A percentile compares a stretch with the other conserved stretches of the same genome.
Evolutionary conservation across 2,888 invertebrate genomes (phyloP).

Genomic region (Drosophila setosimentum): DNA sequence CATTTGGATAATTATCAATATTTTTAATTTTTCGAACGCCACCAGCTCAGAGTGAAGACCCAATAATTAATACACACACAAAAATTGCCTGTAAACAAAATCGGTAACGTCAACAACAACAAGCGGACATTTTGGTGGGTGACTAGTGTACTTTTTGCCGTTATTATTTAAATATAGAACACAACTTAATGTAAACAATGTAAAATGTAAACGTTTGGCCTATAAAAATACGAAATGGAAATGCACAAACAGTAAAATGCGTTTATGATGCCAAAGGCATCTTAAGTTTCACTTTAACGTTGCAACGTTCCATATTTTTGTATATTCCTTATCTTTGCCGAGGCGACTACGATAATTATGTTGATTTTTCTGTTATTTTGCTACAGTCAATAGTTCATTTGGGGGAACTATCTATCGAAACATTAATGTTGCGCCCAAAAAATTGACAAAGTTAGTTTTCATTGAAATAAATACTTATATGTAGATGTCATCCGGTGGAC

Average conservation of each 20-base stretch:
- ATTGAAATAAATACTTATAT: neutral
- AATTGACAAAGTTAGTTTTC: neutral
- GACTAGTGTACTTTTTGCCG: conserved; percentile 31
- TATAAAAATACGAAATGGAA: conserved; percentile 71
- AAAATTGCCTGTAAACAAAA: conserved; percentile 66
- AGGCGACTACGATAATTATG: neutral
- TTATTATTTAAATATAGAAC: conserved; percentile 70
- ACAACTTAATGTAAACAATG: conserved; percentile 68
- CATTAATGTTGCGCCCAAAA: neutral
- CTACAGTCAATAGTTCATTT: neutral
- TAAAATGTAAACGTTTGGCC: conserved; percentile 68
- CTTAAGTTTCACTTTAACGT: conserved; percentile 41
- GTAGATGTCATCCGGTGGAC: neutral
- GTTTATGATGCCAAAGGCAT: conserved; percentile 59
- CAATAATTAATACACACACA: conserved; percentile 44
- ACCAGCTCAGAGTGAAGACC: conserved; percentile 35
- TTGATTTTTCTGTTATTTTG: neutral
- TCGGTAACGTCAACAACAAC: conserved; percentile 8
- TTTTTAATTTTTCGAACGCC: conserved; percentile 50
- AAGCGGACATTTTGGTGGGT: conserved; percentile 16
- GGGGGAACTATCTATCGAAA: neutral
- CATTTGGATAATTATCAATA: conserved; percentile 44
- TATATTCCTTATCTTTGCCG: neutral
- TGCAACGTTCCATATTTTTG: conserved; percentile 46
- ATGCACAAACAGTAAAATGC: conserved; percentile 69